A percentile compares a stretch with the other conserved stretches of the same genome.
These are phyloP conservation scores for Pseudomugil tenellus DNA, from an alignment of 2,797 vertebrate genomes.

Conservation along the genomic window DNA sequence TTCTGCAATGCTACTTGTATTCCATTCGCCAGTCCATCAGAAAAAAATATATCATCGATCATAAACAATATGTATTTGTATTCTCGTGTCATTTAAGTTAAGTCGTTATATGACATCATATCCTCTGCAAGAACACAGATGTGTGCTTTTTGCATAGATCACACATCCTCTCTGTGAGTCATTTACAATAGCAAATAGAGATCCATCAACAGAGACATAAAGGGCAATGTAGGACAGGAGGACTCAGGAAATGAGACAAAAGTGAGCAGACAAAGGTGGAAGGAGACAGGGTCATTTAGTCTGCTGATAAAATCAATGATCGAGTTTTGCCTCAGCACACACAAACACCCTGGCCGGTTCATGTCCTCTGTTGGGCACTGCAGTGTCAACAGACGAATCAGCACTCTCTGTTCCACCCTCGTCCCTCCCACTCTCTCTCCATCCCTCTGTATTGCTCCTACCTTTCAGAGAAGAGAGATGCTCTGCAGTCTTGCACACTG, in stretches of 20 bases:
- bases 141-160: not conserved
- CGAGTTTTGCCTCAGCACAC: conserved; percentile 18
- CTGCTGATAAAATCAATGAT: conserved; percentile 30
- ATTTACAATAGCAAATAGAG: not conserved
- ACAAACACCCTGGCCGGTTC: conserved; percentile 6
- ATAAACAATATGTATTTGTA: not conserved
- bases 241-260: conserved; percentile 12
- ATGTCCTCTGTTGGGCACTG: conserved; percentile 53
- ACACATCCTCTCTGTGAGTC: not conserved
- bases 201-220: not conserved
- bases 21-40: not conserved
- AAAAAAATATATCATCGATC: not conserved
- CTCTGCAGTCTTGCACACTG: conserved; percentile 56
- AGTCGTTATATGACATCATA: not conserved
- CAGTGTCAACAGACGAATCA: conserved; percentile 71
- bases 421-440: conserved; percentile 52
- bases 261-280: conserved; percentile 21
- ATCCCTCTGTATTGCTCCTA: conserved; percentile 24
- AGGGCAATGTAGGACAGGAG: conserved; percentile 24
- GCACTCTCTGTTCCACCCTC: conserved; percentile 30
- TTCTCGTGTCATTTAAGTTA: not conserved
- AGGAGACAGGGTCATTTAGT: conserved; percentile 42
- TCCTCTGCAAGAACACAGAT: not conserved
- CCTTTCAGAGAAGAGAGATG: conserved; percentile 31
- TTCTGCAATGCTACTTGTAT: not conserved